A percentile compares a stretch with the other conserved stretches of the same genome.
Conservation (phyloP, 2,797 vertebrate genomes). For the Selene dorsalis region DNA sequence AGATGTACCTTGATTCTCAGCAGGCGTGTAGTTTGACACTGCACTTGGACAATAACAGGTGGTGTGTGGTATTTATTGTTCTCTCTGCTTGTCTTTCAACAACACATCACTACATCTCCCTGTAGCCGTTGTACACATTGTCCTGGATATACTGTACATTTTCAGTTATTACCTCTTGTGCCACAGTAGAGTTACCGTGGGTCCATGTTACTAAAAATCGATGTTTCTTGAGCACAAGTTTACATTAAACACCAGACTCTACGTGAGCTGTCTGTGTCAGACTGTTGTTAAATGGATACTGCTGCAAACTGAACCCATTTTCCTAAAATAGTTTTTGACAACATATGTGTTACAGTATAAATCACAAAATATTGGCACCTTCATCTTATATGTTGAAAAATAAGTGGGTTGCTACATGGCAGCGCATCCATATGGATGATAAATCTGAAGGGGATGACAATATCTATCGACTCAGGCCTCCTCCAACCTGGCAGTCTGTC, state of each 20-base stretch:
- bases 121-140: too few relatives aligned
- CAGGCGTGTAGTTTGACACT: neutral
- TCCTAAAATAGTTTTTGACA: slow-evolving; percentile 44
- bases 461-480: slow-evolving; percentile 67
- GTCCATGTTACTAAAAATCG: neutral
- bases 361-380: slow-evolving; percentile 66
- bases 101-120: too few relatives aligned
- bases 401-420: slow-evolving; percentile 62
- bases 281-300: slow-evolving; percentile 10
- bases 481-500: slow-evolving; percentile 74
- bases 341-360: slow-evolving; percentile 39
- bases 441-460: slow-evolving; percentile 67
- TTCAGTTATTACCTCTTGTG: neutral
- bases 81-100: neutral
- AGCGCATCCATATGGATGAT: slow-evolving; percentile 66
- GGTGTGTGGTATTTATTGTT: neutral
- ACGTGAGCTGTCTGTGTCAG: neutral
- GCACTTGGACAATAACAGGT: neutral
- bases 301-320: slow-evolving; percentile 14
- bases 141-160: neutral
- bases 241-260: neutral
- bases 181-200: neutral
- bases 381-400: slow-evolving; percentile 47
- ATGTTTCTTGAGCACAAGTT: neutral
- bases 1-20: neutral